Evolutionary conservation across 2,888 invertebrate species (phyloP), one percentile per base, ranked within the genome.

Genomic region (Ommatoiulus sabulosus): DNA sequence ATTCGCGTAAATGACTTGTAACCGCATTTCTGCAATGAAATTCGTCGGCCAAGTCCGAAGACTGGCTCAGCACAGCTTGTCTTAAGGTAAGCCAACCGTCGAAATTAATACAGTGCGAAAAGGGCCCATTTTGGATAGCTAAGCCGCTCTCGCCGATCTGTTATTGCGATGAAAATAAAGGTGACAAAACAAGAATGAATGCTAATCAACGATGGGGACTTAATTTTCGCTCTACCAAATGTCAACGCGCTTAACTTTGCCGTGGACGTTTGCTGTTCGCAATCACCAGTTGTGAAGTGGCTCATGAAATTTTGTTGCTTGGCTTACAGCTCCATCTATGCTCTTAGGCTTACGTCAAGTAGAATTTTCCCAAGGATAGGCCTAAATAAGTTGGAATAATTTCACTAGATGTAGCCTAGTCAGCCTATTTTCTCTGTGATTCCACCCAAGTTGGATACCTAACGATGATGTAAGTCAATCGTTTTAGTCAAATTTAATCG

Each of bases 331-430:
- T 86, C 86, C 86, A 86, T 86, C 86, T 86, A 86, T 86, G 44
- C 86, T 48, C 86, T 86, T 86, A 86, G 86, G 86, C 86, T 86
- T 86, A 86, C 86, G 86, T 86, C 86, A 86, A 86, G 80, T 80
- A 80, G 80, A 80, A 80, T 80, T 80, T 80, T 80, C 80, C 44
- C 44, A 86, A 46, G 86, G 44, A 86, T 86, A 86, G 86, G 86
- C 86, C 86, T 86, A 86, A 86, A 35, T 80, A 80, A 80, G 80
- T 80, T 80, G 80, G 80, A 80, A 80, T 80, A 80, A 80, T 80
- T 80, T 80, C 80, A 24, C 80, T 80, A 80, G 80, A 80, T 80
- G 80, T 24, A 35, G 80, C 80, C 35, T 35, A 80, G 80, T 35
- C 80, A 80, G 3, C 8, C 35, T 80, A 80, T 35, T 24, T 35